These are phyloP conservation scores for Neotragus pygmaeus DNA, from an alignment of 2,113 vertebrate genomes.

Conservation along the genomic window DNA sequence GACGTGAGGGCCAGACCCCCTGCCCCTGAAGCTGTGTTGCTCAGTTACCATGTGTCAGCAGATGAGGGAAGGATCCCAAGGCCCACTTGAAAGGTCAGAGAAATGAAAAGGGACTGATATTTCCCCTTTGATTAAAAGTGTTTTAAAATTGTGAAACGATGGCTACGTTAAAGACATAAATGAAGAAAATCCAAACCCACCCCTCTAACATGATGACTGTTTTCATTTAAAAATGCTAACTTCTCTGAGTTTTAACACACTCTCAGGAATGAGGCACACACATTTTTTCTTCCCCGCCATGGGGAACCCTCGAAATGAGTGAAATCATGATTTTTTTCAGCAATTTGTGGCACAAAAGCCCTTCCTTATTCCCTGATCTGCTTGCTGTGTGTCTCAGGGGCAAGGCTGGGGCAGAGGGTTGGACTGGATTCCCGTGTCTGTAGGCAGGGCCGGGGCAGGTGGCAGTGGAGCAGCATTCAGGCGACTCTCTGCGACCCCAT, in stretches of 20 bases:
- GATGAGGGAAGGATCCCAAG: rapidly evolving
- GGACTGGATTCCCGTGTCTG: rapidly evolving
- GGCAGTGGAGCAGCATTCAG: rapidly evolving
- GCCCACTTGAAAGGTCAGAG: background rate
- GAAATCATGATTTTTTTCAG: background rate
- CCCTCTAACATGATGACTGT: too few species aligned
- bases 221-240: background rate
- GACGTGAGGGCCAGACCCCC: rapidly evolving
- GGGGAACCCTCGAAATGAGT: rapidly evolving
- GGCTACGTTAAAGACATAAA: background rate
- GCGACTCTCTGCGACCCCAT: rapidly evolving
- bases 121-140: background rate
- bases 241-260: background rate
- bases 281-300: rapidly evolving
- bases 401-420: too few species aligned
- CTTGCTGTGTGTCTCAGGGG: background rate
- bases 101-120: background rate
- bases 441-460: rapidly evolving
- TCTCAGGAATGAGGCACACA: background rate
- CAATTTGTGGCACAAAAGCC: background rate
- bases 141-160: background rate
- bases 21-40: too few species aligned
- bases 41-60: rapidly evolving
- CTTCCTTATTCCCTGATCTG: background rate
- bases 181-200: background rate